phyloP scores from a whole-genome alignment of 2,113 vertebrate genomes.

The Paracanthobrama guichenoti region DNA sequence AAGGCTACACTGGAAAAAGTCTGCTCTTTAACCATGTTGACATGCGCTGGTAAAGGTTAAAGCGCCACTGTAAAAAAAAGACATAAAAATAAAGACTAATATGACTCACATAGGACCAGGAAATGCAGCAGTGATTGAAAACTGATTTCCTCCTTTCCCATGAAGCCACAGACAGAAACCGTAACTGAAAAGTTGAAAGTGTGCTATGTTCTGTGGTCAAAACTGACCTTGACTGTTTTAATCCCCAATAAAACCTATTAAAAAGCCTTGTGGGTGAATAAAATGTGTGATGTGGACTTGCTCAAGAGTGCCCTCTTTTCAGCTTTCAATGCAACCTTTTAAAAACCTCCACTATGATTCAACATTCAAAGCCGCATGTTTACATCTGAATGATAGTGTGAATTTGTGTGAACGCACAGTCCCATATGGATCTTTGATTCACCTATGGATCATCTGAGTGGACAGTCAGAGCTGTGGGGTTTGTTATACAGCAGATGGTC shows the following conservation, averaged over 20 bases:
- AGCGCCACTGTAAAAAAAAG: not conserved
- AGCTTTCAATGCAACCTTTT: not conserved
- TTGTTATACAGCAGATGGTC: conserved; percentile 32
- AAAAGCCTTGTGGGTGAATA: conserved; percentile 14
- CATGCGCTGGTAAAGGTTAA: not conserved
- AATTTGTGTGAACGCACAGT: not conserved
- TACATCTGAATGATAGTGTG: not conserved
- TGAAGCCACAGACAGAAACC: not conserved
- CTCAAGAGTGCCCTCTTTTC: not conserved
- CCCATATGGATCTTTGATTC: not conserved
- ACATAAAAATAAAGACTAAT: not conserved
- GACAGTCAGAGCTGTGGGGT: not conserved
- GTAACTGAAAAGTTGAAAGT: not conserved
- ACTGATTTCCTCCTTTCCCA: not conserved
- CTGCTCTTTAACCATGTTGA: conserved; percentile 23
- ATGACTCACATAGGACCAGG: not conserved
- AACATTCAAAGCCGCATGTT: not conserved
- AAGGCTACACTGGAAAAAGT: not conserved
- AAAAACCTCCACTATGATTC: not conserved
- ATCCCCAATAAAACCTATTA: not conserved
- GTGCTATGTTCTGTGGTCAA: not conserved
- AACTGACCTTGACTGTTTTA: conserved; percentile 11
- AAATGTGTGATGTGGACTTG: not conserved
- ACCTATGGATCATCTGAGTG: not conserved
- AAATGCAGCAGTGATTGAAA: not conserved